These are phyloP conservation scores for Ptilonorhynchus violaceus DNA, from an alignment of 2,113 vertebrate genomes.

Conservation along the genomic window DNA sequence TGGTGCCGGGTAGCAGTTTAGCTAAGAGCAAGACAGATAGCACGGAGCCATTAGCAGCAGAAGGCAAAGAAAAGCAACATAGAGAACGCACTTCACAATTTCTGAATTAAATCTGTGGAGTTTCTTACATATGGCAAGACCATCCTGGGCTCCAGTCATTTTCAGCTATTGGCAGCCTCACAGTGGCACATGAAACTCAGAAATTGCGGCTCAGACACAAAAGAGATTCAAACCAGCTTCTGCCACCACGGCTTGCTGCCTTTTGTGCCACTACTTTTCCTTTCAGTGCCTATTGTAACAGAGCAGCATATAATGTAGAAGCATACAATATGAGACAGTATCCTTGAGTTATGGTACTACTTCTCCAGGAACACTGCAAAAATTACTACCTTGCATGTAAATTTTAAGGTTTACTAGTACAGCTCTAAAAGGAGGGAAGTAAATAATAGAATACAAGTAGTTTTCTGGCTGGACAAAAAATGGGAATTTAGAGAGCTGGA, in stretches of 20 bases:
- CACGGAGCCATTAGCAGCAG: not conserved
- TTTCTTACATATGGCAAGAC: not conserved
- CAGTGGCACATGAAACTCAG: not conserved
- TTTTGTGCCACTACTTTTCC: not conserved
- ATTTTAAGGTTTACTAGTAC: not conserved
- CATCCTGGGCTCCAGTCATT: not conserved
- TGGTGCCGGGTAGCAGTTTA: not conserved
- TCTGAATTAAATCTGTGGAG: not conserved
- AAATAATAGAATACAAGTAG: not conserved
- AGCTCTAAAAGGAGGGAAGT: not conserved
- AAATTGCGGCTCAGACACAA: not conserved
- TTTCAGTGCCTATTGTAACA: not conserved
- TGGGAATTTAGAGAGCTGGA: not conserved
- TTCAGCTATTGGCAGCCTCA: not conserved
- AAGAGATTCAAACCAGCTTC: not conserved
- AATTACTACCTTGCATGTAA: not conserved
- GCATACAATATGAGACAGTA: not conserved
- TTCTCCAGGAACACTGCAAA: not conserved
- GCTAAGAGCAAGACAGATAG: not conserved
- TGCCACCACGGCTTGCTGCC: fast-evolving
- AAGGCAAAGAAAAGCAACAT: not conserved
- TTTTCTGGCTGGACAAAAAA: not conserved
- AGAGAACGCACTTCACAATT: not conserved
- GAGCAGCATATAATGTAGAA: not conserved
- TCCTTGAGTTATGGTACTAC: not conserved